Base-by-base conservation (phyloP, 37 sponge, comb jelly and placozoan species). In the Chondrosia reniformis region DNA sequence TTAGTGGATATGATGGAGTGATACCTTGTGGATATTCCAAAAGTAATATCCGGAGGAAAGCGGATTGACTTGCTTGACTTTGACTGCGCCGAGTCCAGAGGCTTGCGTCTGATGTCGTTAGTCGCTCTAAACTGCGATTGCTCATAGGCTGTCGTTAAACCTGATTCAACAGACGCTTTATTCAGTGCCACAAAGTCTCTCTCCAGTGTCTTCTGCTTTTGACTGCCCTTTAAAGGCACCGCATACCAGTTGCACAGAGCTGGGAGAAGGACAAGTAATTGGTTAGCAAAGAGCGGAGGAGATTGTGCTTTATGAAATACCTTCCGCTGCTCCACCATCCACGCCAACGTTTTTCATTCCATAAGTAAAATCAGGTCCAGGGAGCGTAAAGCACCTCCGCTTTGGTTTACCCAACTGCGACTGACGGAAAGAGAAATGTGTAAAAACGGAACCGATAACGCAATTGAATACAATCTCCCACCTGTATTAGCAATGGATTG, bases 61-160 rank as follows among this genome's bases (percentile, higher is more conserved):
- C 46, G 40, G 33, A 42, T 45, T 1, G 55, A 41, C 13, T 22
- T 61, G 28, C 52, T 40, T 19, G 62, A 37, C 43, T 36, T 62
- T 32, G 37, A 71, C 21, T 36, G 46, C 13, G 61, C 46, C 21
- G 54, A 67, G 17, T 61, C 2, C 21, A 75, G 73, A 75, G 83
- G 79, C 41, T 62, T 82, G 43, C 77, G 57, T 10, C 91, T 59
- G 43, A 95, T 86, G 59, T 95, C 93, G 39, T 95, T 87, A 28
- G 84, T 85, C n/a, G 83, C 84, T 44, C 96, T 75, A 63, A 88
- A 95, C 55, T 92, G 87, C 19, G 75, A 30, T 74, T 95, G 96
- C 25, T 92, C 93, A n/a, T 76, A 78, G 1, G 96, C 89, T n/a
- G 96, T 93, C 22, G 96, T 95, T 25, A 95, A 82, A 5, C 96